Evolutionary conservation across 2,888 invertebrate genomes (phyloP), one percentile per base, ranked within the genome.

Genomic region (Tipula vernalis): DNA sequence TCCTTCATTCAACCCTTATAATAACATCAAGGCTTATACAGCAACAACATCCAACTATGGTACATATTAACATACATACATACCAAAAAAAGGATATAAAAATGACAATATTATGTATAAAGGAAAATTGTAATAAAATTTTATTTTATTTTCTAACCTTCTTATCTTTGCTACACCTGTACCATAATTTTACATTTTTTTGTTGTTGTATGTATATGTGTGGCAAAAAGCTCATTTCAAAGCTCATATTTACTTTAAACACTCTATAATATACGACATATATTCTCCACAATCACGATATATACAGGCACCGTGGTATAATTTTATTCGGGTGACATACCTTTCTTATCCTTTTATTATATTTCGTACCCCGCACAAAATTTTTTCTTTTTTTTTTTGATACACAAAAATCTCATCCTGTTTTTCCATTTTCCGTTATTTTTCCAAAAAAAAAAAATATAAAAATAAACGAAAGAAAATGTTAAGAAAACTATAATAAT

Each of bases 231-330:
- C 71, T 71, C 71, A 71, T 71, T 71, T 71, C 71, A 71, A 28
- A 71, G 71, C 71, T 71, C 71, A 71, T 71, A 71, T 71, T 71
- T 71, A 71, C 71, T 71, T 71, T 71, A 71, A 71, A 71, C 71
- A 71, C 71, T 71, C 71, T 71, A 71, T 71, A 71, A 71, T 71
- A 28, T 28, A 28, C 71, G 71, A 71, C 71, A 71, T 71, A 71
- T 71, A 71, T 71, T 71, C 71, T 71, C 71, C 28, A 18, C 71
- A 71, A 71, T 71, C 71, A 28, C 28, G 28, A 28, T 71, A 71
- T 71, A 28, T 28, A 71, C 71, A 28, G 15, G 71, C 18, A 71
- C 71, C 71, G 71, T 71, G 71, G 28, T 71, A 71, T 71, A 71
- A 71, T 71, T 71, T 71, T 71, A 71, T 71, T 71, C 71, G 71